Conservation (phyloP, 2,888 invertebrate species). For the Ennomos erosarius region DNA sequence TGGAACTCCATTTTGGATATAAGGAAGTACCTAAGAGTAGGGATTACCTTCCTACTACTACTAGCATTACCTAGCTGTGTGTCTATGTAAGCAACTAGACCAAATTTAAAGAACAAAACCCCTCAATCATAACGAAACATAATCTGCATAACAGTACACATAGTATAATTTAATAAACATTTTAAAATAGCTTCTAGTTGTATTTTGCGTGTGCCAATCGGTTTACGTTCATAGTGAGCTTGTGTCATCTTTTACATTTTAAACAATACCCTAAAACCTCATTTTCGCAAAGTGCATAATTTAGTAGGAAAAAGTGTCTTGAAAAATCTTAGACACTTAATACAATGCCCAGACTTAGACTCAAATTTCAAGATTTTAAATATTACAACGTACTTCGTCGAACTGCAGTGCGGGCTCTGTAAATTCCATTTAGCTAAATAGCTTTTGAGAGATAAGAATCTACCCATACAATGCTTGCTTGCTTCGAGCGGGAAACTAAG, state of each 20-base stretch:
- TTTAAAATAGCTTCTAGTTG: neutral
- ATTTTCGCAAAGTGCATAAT: constrained; percentile 73
- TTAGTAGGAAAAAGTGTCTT: constrained; percentile 63
- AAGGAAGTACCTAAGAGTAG: too few species aligned
- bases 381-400: constrained; percentile 83
- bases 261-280: constrained; percentile 53
- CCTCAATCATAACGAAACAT: too few species aligned
- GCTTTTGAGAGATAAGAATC: constrained; percentile 85
- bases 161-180: too few species aligned
- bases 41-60: too few species aligned
- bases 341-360: constrained; percentile 75
- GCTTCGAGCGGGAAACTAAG: constrained; percentile 80
- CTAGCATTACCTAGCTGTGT: too few species aligned
- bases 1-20: too few species aligned
- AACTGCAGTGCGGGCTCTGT: constrained; percentile 84
- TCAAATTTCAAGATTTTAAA: constrained; percentile 83
- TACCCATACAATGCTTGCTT: constrained; percentile 82
- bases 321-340: constrained; percentile 72
- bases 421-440: constrained; percentile 86
- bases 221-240: constrained; percentile 5
- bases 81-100: too few species aligned
- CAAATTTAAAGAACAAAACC: too few species aligned
- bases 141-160: too few species aligned
- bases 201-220: neutral
- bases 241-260: constrained; percentile 38